Evolutionary conservation across 2,888 invertebrate species (phyloP).

Genomic region (Cryptocheilus praepositus): DNA sequence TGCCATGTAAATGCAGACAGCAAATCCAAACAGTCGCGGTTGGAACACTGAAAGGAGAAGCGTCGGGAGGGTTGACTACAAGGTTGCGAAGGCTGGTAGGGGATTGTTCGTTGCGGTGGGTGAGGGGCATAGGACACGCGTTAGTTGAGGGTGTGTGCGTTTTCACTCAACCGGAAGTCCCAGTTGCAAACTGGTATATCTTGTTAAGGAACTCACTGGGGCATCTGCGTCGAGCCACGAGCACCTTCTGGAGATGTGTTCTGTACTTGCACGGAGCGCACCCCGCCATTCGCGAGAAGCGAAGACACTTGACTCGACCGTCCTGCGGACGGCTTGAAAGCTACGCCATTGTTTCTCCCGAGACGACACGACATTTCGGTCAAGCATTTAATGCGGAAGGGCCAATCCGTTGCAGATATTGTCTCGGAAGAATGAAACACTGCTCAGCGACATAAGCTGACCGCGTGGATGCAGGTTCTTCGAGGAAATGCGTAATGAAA

Average conservation of each 20-base stretch:
- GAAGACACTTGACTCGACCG: conserved; percentile 5
- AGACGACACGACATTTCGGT: background rate
- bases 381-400: background rate
- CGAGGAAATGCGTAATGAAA: no score
- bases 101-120: background rate
- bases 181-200: conserved; percentile 56
- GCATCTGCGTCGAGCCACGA: conserved; percentile 25
- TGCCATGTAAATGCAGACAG: conserved; percentile 47
- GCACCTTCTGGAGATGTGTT: conserved; percentile 17
- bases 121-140: conserved; percentile 10
- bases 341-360: no score
- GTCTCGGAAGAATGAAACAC: background rate
- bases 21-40: conserved; percentile 51
- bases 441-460: no score
- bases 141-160: conserved; percentile 36
- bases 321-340: background rate
- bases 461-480: no score
- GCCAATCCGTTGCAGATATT: background rate
- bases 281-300: conserved; percentile 13
- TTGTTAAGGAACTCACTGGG: conserved; percentile 52
- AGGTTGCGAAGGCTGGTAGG: background rate
- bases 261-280: background rate
- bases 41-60: background rate
- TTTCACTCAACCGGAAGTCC: conserved; percentile 55
- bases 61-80: no score